These are phyloP conservation scores for Sminthurinus signatus DNA, from an alignment of 1,140 invertebrate species.

Conservation along the genomic window DNA sequence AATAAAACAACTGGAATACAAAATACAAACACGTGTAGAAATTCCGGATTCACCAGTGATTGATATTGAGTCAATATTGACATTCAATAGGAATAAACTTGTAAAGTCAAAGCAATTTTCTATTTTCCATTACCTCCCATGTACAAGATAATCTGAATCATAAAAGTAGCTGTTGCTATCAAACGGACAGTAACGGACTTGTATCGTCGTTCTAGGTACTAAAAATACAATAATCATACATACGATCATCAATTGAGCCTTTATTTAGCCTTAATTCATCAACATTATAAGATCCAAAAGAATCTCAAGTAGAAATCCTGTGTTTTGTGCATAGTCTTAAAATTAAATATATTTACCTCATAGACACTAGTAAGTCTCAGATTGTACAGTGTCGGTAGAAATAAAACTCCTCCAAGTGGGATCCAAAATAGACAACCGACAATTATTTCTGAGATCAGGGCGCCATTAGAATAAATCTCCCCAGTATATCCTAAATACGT, in stretches of 20 bases:
- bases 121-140: no score
- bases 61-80: no score
- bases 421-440: slow-evolving; percentile 33
- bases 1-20: slow-evolving; percentile 35
- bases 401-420: slow-evolving; percentile 36
- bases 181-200: slow-evolving; percentile 65
- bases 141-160: slow-evolving; percentile 51
- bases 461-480: slow-evolving; percentile 37
- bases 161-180: slow-evolving; percentile 70
- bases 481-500: slow-evolving; percentile 30
- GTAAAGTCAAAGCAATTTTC: no score
- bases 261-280: no score
- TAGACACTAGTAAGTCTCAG: slow-evolving; percentile 40
- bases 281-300: background rate
- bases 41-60: no score
- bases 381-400: slow-evolving; percentile 39
- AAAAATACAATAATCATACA: slow-evolving; percentile 32
- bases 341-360: slow-evolving; percentile 39
- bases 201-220: slow-evolving; percentile 73
- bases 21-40: no score
- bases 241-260: no score
- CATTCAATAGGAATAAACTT: no score
- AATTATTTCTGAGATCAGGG: slow-evolving; percentile 33
- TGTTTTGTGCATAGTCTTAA: background rate
- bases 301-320: background rate